Evolutionary conservation across 2,888 invertebrate genomes (phyloP).

Genomic region (Griposia aprilina): DNA sequence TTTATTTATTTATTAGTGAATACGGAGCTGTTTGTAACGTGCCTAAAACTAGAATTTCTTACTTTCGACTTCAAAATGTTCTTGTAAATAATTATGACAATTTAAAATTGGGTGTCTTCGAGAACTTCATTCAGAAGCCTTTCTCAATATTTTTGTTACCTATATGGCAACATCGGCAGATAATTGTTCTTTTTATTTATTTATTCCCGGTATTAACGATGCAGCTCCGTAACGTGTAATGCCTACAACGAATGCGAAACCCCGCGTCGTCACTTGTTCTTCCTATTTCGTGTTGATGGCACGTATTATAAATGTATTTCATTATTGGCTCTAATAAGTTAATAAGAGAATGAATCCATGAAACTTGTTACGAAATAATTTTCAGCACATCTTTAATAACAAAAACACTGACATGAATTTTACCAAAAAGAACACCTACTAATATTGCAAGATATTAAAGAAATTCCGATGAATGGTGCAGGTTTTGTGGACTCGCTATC

Average conservation of each 20-base stretch:
- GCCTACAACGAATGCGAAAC: slow-evolving; percentile 60
- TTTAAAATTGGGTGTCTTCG: neutral
- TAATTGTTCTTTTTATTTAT: neutral
- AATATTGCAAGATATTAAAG: neutral
- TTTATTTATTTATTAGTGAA: slow-evolving; percentile 50
- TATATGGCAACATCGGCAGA: neutral
- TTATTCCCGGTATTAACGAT: neutral
- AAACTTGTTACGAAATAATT: neutral
- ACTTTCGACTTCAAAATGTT: neutral
- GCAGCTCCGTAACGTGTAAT: slow-evolving; percentile 40
- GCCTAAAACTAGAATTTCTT: neutral
- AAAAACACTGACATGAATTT: neutral
- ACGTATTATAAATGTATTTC: neutral
- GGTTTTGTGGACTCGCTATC: slow-evolving; percentile 40
- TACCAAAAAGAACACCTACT: neutral
- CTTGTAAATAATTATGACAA: slow-evolving; percentile 50
- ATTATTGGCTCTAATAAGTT: slow-evolving; percentile 12
- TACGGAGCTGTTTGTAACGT: slow-evolving; percentile 26
- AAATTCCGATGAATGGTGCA: neutral
- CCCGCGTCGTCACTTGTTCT: slow-evolving; percentile 18
- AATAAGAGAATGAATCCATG: neutral
- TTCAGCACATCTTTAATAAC: neutral
- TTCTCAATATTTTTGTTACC: neutral
- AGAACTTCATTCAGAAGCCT: neutral
- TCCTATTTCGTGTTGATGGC: slow-evolving; percentile 16